Evolutionary conservation across 2,113 vertebrate species (phyloP).

Genomic region (Pseudorhombus dupliciocellatus): DNA sequence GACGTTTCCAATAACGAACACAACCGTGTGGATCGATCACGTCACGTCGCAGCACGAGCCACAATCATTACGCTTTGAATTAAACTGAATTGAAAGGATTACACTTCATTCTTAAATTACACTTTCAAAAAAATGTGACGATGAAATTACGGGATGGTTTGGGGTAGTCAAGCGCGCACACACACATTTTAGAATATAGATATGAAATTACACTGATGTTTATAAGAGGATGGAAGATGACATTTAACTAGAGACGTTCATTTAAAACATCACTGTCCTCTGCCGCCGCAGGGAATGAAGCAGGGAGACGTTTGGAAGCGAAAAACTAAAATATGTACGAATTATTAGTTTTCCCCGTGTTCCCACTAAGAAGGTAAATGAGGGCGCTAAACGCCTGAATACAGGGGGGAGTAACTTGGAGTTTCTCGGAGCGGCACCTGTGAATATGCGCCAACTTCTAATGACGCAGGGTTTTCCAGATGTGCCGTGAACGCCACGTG

Average conservation of each 20-base stretch:
- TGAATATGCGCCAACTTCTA: neutral
- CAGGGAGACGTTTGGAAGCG: neutral
- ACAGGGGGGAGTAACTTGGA: neutral
- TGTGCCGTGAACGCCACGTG: neutral
- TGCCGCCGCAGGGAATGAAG: neutral
- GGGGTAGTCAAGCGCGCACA: neutral
- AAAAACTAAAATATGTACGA: neutral
- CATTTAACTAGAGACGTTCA: neutral
- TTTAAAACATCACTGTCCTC: too few relatives aligned
- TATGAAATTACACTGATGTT: neutral
- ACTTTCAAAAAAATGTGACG: neutral
- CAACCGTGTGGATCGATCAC: conserved; percentile 2
- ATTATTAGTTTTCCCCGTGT: neutral
- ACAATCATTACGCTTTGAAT: neutral
- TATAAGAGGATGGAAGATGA: neutral
- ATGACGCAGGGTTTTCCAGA: neutral
- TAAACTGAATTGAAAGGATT: neutral
- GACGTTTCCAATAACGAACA: neutral
- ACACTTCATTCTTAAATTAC: neutral
- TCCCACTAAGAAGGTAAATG: neutral
- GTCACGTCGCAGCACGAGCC: neutral
- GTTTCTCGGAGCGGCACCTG: neutral
- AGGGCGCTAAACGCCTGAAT: neutral
- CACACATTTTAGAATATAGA: neutral
- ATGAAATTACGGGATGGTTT: neutral